Evolutionary conservation across 53 echinoderm and acorn worm genomes (phyloP).

Genomic region (Arbacia lixula): DNA sequence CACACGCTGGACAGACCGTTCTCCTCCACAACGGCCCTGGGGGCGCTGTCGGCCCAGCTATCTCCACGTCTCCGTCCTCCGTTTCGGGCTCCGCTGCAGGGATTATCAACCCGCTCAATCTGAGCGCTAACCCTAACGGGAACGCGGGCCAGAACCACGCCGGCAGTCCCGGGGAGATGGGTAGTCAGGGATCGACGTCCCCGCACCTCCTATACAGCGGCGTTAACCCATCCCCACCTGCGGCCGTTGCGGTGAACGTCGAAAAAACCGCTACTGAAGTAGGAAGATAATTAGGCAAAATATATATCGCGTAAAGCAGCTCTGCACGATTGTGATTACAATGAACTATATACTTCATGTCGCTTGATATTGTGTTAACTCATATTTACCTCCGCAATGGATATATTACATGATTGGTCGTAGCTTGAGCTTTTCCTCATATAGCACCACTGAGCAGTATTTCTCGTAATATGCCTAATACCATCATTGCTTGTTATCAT

Average conservation of each 20-base stretch:
- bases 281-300: neutral
- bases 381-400: conserved; percentile 10
- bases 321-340: too few relatives aligned
- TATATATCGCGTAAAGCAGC: conserved; percentile 1
- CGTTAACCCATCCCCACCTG: conserved; percentile 55
- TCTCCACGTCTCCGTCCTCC: too few relatives aligned
- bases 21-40: conserved; percentile 43
- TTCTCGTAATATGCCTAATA: too few relatives aligned
- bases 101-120: conserved; percentile 49
- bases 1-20: conserved; percentile 24
- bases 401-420: neutral
- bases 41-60: neutral
- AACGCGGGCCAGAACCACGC: conserved; percentile 11
- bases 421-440: neutral
- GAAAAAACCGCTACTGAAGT: conserved; percentile 10
- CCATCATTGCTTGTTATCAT: too few relatives aligned
- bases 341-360: too few relatives aligned
- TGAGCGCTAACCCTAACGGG: conserved; percentile 31
- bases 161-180: conserved; percentile 29
- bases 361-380: too few relatives aligned
- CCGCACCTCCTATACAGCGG: conserved; percentile 43
- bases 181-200: conserved; percentile 3
- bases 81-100: neutral
- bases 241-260: conserved; percentile 49
- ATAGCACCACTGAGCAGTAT: neutral